These are phyloP conservation scores for Dryadula phaetusa DNA, from an alignment of 2,888 invertebrate genomes.

Conservation along the genomic window DNA sequence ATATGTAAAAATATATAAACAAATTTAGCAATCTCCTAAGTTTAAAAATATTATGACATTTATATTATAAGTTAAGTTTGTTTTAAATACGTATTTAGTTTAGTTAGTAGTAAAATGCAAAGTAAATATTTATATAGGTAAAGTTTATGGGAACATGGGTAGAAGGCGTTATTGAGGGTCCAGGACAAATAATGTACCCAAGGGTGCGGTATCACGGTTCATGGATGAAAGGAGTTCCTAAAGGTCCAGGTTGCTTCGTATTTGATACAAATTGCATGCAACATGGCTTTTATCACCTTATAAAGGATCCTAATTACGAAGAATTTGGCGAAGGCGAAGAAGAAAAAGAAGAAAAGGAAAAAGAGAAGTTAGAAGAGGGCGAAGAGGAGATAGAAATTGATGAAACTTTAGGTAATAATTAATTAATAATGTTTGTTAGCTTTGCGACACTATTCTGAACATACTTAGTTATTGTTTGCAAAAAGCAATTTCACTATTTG, in stretches of 20 bases:
- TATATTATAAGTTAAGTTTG: no score
- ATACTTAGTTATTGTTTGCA: no score
- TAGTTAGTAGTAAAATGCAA: no score
- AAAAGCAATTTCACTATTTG: no score
- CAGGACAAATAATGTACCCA: slow-evolving; percentile 88
- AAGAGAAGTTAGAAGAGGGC: slow-evolving; percentile 73
- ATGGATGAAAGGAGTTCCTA: slow-evolving; percentile 88
- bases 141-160: slow-evolving; percentile 90
- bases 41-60: no score
- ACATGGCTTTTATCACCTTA: slow-evolving; percentile 87
- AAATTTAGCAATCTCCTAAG: no score
- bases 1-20: no score
- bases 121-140: slow-evolving; percentile 56
- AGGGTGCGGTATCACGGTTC: slow-evolving; percentile 88
- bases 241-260: slow-evolving; percentile 89
- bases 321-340: slow-evolving; percentile 75
- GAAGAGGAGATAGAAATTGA: slow-evolving; percentile 68
- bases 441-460: no score
- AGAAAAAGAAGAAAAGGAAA: slow-evolving; percentile 68
- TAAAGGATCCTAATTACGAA: slow-evolving; percentile 79
- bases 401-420: slow-evolving; percentile 67
- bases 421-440: no score
- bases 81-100: no score
- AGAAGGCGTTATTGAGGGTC: slow-evolving; percentile 89
- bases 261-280: slow-evolving; percentile 91